phyloP scores from a whole-genome alignment of 2,113 vertebrate species.

The Fulica atra region DNA sequence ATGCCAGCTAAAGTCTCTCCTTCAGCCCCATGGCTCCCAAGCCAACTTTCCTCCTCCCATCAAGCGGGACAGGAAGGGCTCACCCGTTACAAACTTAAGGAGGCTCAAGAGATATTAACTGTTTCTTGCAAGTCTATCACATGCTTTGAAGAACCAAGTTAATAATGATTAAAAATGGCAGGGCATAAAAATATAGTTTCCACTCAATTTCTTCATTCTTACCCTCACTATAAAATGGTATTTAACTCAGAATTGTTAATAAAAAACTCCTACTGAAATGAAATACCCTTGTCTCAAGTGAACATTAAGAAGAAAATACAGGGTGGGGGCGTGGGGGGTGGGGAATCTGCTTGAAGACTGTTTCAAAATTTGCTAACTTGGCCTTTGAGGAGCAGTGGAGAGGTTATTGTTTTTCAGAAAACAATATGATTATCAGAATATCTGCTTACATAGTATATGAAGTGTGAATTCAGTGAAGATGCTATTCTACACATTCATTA shows the following conservation, averaged over 20 bases:
- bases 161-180: background rate
- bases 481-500: background rate
- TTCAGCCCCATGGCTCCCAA: background rate
- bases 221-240: background rate
- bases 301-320: background rate
- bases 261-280: background rate
- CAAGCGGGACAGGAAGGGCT: background rate
- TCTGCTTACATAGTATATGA: background rate
- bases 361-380: background rate
- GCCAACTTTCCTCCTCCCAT: background rate
- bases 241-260: background rate
- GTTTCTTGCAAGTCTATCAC: background rate
- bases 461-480: background rate
- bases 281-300: background rate
- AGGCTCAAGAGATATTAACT: background rate
- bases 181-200: background rate
- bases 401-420: background rate
- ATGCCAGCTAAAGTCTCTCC: background rate
- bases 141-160: background rate
- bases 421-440: background rate
- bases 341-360: background rate
- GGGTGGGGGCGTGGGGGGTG: rapidly evolving
- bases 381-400: background rate
- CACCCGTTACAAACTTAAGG: background rate
- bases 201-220: background rate